These are phyloP conservation scores for Drosophila suzukii DNA, from an alignment of 1,140 invertebrate genomes.

Conservation along the genomic window DNA sequence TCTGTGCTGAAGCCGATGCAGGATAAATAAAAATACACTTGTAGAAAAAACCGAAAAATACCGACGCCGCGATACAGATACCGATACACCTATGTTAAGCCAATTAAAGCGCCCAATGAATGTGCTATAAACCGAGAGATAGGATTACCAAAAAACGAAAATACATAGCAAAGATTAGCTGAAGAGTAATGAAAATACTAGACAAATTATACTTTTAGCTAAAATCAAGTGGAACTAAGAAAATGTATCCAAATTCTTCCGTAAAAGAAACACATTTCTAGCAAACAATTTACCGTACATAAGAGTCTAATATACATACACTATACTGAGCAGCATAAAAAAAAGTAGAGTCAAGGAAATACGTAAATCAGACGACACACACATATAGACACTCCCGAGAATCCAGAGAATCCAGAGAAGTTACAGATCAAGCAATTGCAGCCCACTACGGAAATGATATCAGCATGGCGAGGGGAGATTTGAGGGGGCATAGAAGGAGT, in stretches of 20 bases:
- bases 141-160: conserved; percentile 26
- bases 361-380: conserved; percentile 70
- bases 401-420: conserved; percentile 22
- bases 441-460: conserved; percentile 44
- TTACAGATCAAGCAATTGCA: conserved; percentile 28
- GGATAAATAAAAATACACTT: conserved; percentile 21
- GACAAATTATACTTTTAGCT: conserved; percentile 79
- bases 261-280: conserved; percentile 69
- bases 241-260: conserved; percentile 81
- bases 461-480: conserved; percentile 23
- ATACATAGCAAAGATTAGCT: conserved; percentile 57
- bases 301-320: conserved; percentile 57
- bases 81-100: conserved; percentile 58
- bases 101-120: conserved; percentile 57
- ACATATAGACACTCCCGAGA: conserved; percentile 20
- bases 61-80: conserved; percentile 28
- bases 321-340: conserved; percentile 62
- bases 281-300: conserved; percentile 67
- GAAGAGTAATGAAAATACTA: conserved; percentile 53
- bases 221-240: conserved; percentile 44
- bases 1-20: conserved; percentile 40
- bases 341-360: conserved; percentile 59
- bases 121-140: conserved; percentile 35
- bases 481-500: conserved; percentile 15
- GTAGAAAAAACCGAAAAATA: conserved; percentile 10